phyloP scores from a whole-genome alignment of 35 echinoderm and acorn worm species.

The Amphiura filiformis region DNA sequence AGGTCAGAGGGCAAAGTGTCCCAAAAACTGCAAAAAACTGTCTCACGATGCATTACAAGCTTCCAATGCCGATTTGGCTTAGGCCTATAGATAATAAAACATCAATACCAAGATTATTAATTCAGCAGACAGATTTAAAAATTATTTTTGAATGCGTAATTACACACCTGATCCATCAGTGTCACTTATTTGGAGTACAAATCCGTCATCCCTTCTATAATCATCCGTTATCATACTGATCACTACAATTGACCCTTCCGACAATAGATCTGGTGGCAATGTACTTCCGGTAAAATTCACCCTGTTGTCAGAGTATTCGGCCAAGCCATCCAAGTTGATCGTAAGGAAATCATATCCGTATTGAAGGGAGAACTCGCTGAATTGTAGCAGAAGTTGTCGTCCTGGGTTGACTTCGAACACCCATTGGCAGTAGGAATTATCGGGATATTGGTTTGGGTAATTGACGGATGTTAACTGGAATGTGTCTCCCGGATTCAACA shows the following conservation, averaged over 20 bases:
- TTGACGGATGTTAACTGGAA: neutral
- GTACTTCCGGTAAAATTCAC: neutral
- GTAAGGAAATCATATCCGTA: too few species aligned
- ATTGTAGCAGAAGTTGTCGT: neutral
- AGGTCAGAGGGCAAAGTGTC: too few species aligned
- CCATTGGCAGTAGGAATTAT: neutral
- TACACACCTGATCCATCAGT: slow-evolving; percentile 7
- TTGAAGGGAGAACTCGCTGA: neutral
- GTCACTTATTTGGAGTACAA: neutral
- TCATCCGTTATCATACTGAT: neutral
- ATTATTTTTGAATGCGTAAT: too few species aligned
- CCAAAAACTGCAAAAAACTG: too few species aligned
- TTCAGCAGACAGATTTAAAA: too few species aligned
- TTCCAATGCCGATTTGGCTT: too few species aligned
- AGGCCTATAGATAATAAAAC: too few species aligned
- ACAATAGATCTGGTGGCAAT: neutral
- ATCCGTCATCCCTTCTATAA: neutral
- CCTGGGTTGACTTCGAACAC: neutral
- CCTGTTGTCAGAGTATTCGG: too few species aligned
- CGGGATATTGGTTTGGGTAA: neutral
- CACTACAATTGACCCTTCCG: neutral
- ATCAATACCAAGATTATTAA: too few species aligned
- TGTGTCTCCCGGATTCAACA: neutral
- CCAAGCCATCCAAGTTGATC: too few species aligned
- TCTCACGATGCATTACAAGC: too few species aligned